Percentiles rank a stretch among this genome's conserved stretches.
Conservation (phyloP, 1,140 invertebrate genomes). For the Conus betulinus region DNA sequence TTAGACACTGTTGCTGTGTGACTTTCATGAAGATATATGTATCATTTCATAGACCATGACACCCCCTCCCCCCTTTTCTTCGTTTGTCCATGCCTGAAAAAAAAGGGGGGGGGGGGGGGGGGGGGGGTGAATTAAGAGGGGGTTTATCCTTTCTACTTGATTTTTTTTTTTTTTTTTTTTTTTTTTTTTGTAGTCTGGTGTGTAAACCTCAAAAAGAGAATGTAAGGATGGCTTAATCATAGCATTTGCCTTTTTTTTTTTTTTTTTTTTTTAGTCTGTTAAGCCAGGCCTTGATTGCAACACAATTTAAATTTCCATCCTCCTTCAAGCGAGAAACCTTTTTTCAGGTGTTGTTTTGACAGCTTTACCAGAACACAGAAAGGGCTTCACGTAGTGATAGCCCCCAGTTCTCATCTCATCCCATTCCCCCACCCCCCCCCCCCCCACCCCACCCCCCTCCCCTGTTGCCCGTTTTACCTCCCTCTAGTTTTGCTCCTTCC, state of each 20-base stretch:
- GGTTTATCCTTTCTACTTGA: too few relatives aligned
- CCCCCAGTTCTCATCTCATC: background rate
- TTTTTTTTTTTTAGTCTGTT: background rate
- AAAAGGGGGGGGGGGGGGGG: too few relatives aligned
- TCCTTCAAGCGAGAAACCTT: background rate
- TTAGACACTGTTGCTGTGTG: too few relatives aligned
- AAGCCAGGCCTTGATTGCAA: background rate
- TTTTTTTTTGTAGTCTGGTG: background rate
- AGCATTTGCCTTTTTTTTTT: background rate
- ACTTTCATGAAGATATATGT: too few relatives aligned
- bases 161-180: too few relatives aligned
- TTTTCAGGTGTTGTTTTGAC: conserved; percentile 1
- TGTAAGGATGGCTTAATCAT: background rate
- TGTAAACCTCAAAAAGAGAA: background rate
- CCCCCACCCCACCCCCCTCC: too few relatives aligned
- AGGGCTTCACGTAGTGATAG: background rate
- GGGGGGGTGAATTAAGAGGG: too few relatives aligned
- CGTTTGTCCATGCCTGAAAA: too few relatives aligned
- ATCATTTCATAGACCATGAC: too few relatives aligned
- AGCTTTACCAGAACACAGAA: background rate
- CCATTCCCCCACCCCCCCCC: too few relatives aligned
- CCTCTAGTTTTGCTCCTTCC: background rate
- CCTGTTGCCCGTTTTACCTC: background rate
- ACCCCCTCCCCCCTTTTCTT: too few relatives aligned
- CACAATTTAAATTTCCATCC: conserved; percentile 5